A percentile compares a stretch with the other conserved stretches of the same genome.
phyloP scores from a whole-genome alignment of 2,113 vertebrate genomes.

The Ameiurus melas region DNA sequence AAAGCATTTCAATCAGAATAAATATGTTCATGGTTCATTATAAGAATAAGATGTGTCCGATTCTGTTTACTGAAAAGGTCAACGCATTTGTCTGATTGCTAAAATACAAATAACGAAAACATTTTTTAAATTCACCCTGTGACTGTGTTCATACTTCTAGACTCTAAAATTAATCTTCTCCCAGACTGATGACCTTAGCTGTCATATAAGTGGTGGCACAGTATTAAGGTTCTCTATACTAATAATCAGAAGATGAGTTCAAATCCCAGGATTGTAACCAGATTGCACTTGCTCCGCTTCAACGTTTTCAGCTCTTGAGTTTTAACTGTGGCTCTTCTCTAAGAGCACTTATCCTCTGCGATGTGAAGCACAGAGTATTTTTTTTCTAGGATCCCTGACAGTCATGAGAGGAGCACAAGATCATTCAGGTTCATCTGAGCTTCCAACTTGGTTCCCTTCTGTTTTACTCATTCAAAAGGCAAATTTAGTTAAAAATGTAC shows the following conservation, averaged over 20 bases:
- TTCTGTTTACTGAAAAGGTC: not conserved
- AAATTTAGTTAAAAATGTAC: not conserved
- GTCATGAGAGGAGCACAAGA: slow-evolving; percentile 6
- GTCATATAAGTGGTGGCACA: not conserved
- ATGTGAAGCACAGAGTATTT: not conserved
- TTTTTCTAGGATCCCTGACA: not conserved
- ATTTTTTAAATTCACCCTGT: too few relatives aligned
- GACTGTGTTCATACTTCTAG: not conserved
- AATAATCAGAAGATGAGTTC: not conserved
- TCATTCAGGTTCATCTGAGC: not conserved
- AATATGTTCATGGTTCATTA: not conserved
- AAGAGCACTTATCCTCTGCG: not conserved
- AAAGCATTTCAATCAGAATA: not conserved
- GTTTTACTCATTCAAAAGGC: not conserved
- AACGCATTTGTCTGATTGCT: not conserved
- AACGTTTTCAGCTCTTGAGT: not conserved
- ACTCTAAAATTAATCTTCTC: not conserved
- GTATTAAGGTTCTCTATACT: not conserved
- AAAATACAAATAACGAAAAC: not conserved
- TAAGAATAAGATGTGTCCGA: not conserved
- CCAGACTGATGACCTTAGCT: not conserved
- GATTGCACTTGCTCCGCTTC: not conserved
- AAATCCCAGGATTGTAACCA: not conserved
- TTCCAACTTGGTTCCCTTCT: not conserved
- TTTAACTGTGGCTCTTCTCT: not conserved